phyloP scores from a whole-genome alignment of 2,797 vertebrate species.

The Malurus leucopterus region DNA sequence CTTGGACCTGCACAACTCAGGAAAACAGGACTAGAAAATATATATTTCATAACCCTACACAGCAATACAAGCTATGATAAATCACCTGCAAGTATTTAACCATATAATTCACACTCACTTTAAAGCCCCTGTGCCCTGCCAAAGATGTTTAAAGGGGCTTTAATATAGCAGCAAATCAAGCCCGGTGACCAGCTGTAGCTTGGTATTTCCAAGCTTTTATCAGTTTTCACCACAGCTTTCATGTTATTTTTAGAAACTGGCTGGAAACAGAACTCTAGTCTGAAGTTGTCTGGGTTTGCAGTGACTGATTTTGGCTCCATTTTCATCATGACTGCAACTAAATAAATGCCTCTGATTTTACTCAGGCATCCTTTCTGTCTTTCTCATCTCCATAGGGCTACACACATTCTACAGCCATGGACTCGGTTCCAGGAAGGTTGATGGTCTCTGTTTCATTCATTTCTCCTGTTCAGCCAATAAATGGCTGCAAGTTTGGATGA shows the following conservation, averaged over 20 bases:
- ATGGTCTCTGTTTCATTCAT: background rate
- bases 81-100: conserved; percentile 43
- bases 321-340: background rate
- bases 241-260: conserved; percentile 52
- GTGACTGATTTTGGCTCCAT: background rate
- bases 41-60: background rate
- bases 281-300: background rate
- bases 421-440: background rate
- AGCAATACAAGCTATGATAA: conserved; percentile 6
- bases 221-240: conserved; percentile 33
- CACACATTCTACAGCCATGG: background rate
- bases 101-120: conserved; percentile 45
- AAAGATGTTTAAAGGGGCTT: conserved; percentile 25
- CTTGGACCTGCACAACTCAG: background rate
- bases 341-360: background rate
- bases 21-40: background rate
- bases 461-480: background rate
- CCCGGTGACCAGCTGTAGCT: conserved; percentile 5
- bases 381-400: background rate
- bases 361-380: background rate
- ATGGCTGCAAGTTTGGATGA: background rate
- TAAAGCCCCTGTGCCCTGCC: conserved; percentile 24
- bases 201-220: conserved; percentile 53
- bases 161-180: conserved; percentile 8
- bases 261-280: background rate